phyloP scores from a whole-genome alignment of 2,888 invertebrate species.

The Eupithecia exiguata region DNA sequence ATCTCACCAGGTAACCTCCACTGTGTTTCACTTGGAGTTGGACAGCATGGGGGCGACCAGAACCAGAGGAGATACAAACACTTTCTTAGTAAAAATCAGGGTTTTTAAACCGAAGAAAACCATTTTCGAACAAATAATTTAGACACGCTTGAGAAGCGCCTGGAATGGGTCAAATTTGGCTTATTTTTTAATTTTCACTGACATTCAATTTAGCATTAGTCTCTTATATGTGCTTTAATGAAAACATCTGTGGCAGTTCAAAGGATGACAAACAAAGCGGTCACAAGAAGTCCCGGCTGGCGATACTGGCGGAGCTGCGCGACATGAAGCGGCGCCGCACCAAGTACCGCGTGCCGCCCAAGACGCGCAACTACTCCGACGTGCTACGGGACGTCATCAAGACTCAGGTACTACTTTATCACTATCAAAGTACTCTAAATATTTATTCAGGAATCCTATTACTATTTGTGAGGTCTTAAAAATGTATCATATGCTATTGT shows the following conservation, averaged over 20 bases:
- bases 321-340: slow-evolving; percentile 85
- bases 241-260: slow-evolving; percentile 19
- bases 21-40: background rate
- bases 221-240: background rate
- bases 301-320: slow-evolving; percentile 81
- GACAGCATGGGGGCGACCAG: background rate
- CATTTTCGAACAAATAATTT: no score
- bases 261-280: slow-evolving; percentile 40
- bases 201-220: background rate
- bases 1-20: slow-evolving; percentile 57
- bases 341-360: slow-evolving; percentile 84
- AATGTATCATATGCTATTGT: background rate
- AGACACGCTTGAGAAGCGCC: no score
- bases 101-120: background rate
- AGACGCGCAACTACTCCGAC: slow-evolving; percentile 83
- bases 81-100: background rate
- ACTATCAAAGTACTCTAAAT: background rate
- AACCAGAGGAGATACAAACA: background rate
- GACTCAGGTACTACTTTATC: slow-evolving; percentile 80
- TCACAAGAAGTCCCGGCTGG: slow-evolving; percentile 63
- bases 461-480: background rate
- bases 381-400: slow-evolving; percentile 84
- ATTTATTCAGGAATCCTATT: background rate
- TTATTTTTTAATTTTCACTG: no score
- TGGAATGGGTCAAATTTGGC: no score